Evolutionary conservation across 2,888 invertebrate species (phyloP).

Genomic region (Euplagia quadripunctaria): DNA sequence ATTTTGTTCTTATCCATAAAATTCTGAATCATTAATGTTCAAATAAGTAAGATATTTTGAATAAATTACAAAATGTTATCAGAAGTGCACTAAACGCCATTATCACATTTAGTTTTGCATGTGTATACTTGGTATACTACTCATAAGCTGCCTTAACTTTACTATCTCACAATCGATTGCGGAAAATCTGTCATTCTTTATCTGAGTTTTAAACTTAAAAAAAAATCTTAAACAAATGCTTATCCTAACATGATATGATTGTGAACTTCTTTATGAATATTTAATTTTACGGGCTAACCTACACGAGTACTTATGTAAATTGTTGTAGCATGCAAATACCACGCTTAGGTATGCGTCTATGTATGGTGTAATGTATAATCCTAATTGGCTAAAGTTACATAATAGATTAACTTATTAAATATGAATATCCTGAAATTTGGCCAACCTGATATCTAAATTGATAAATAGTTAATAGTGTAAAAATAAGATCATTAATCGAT

Average conservation of each 20-base stretch:
- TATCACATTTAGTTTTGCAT: not conserved
- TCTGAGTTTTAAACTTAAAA: conserved; percentile 53
- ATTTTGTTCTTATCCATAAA: too few species aligned
- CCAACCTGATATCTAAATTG: conserved; percentile 45
- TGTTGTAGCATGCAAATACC: conserved; percentile 11
- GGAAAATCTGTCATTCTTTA: conserved; percentile 20
- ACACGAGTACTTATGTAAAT: conserved; percentile 24
- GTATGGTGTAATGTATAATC: conserved; percentile 4
- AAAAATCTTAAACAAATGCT: conserved; percentile 56
- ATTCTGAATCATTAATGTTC: too few species aligned
- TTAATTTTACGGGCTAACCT: conserved; percentile 43
- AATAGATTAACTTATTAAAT: conserved; percentile 27
- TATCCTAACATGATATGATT: conserved; percentile 80
- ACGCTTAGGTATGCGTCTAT: conserved; percentile 11
- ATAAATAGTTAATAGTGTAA: conserved; percentile 28
- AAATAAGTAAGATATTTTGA: not conserved
- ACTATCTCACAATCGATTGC: not conserved
- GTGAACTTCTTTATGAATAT: conserved; percentile 59
- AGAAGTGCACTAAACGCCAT: not conserved
- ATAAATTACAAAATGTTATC: not conserved
- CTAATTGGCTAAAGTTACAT: conserved; percentile 19
- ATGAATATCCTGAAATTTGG: conserved; percentile 45
- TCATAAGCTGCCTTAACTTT: not conserved
- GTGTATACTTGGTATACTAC: not conserved
- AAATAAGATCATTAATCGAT: conserved; percentile 29